Percentiles rank a stretch among this genome's conserved stretches.
phyloP scores from a whole-genome alignment of 2,888 invertebrate species.

The Pediacus dermestoides region DNA sequence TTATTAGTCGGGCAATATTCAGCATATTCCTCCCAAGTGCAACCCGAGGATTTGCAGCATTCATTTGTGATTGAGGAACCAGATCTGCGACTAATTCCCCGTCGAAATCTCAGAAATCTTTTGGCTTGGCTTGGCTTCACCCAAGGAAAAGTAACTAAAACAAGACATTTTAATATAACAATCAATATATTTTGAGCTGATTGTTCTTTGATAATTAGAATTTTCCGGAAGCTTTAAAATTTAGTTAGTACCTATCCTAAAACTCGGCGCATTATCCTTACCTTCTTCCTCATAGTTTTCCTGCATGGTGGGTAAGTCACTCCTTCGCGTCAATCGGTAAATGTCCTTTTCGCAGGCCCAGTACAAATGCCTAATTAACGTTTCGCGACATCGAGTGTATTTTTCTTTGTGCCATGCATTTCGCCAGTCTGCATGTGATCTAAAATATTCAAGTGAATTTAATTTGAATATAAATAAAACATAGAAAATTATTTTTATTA shows the following conservation, averaged over 20 bases:
- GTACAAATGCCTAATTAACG: slow-evolving; percentile 55
- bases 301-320: slow-evolving; percentile 22
- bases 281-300: slow-evolving; percentile 19
- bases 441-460: slow-evolving; percentile 34
- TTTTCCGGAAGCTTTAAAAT: no score
- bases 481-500: no score
- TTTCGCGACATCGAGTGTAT: slow-evolving; percentile 57
- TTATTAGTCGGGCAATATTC: slow-evolving; percentile 62
- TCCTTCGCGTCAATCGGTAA: slow-evolving; percentile 54
- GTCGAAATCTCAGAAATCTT: slow-evolving; percentile 39
- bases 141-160: slow-evolving; percentile 46
- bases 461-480: no score
- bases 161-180: background rate
- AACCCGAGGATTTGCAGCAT: slow-evolving; percentile 57
- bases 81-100: slow-evolving; percentile 39
- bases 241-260: no score
- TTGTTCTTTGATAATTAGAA: no score
- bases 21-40: slow-evolving; percentile 64
- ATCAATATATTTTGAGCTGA: no score
- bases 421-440: slow-evolving; percentile 58
- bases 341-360: slow-evolving; percentile 64
- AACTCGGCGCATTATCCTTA: no score
- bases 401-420: slow-evolving; percentile 58
- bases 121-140: slow-evolving; percentile 43
- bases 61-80: slow-evolving; percentile 56